Conservation (phyloP, 1,140 invertebrate genomes). For the Lethrus apterus region DNA sequence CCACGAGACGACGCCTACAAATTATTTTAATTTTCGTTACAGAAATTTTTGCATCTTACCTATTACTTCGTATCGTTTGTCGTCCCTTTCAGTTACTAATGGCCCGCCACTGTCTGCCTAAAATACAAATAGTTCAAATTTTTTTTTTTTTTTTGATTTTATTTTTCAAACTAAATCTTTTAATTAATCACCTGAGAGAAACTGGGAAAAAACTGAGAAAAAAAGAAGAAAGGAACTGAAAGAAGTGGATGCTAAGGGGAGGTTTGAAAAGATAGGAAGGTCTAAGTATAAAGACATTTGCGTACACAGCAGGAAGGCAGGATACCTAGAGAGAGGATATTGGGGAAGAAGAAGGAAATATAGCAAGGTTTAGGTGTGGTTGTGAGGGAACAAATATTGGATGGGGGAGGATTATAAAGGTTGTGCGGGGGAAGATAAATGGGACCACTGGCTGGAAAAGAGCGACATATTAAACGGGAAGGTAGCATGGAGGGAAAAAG, state of each 20-base stretch:
- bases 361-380: no score
- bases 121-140: constrained; percentile 28
- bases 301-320: no score
- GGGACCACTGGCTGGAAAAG: not conserved
- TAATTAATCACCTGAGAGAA: not conserved
- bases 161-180: not conserved
- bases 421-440: no score
- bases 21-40: not conserved
- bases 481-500: no score
- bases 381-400: not conserved
- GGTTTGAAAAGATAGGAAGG: no score
- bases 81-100: constrained; percentile 60
- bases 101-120: constrained; percentile 91
- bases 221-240: not conserved
- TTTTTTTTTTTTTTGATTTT: not conserved
- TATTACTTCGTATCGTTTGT: constrained; percentile 71
- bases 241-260: not conserved
- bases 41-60: constrained; percentile 46
- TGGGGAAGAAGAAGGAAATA: not conserved
- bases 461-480: not conserved
- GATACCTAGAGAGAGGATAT: no score
- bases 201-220: not conserved
- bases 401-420: no score
- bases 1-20: constrained; percentile 44
- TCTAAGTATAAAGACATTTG: no score